These are phyloP conservation scores for Malurus cyaneus DNA, from an alignment of 2,113 vertebrate species.

Conservation along the genomic window DNA sequence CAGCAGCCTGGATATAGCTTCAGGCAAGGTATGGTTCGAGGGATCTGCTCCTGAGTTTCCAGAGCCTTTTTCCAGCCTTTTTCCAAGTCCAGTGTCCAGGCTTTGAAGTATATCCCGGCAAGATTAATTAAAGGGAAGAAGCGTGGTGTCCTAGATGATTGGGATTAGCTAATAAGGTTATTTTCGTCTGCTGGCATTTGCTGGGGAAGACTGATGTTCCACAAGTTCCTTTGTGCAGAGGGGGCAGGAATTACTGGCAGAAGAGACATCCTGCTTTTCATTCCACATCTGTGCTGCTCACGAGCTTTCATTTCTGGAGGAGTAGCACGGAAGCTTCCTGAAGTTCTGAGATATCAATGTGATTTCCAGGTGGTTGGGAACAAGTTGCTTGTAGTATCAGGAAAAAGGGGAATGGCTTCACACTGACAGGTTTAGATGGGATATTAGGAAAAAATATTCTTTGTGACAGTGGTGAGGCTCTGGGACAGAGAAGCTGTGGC, in stretches of 20 bases:
- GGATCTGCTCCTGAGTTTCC: neutral
- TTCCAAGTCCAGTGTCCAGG: neutral
- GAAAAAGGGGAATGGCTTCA: neutral
- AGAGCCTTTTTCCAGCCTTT: neutral
- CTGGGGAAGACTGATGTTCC: neutral
- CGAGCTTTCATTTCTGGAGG: neutral
- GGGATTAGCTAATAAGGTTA: neutral
- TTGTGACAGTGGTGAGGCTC: neutral
- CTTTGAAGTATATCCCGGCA: neutral
- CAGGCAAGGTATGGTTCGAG: neutral
- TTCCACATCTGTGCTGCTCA: neutral
- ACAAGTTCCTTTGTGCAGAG: neutral
- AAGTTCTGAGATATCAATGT: neutral
- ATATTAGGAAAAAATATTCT: neutral
- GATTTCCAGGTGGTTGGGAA: neutral
- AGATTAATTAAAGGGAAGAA: constrained; percentile 3
- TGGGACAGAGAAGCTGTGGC: neutral
- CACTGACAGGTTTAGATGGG: neutral
- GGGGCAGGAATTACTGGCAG: neutral
- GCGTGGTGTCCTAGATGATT: neutral
- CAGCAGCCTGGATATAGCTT: neutral
- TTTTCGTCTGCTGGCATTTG: neutral
- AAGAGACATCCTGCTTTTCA: neutral
- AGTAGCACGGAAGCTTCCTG: neutral
- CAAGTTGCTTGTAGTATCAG: neutral